These are phyloP conservation scores for Ceyx cyanopectus DNA, from an alignment of 2,113 vertebrate species.

Conservation along the genomic window DNA sequence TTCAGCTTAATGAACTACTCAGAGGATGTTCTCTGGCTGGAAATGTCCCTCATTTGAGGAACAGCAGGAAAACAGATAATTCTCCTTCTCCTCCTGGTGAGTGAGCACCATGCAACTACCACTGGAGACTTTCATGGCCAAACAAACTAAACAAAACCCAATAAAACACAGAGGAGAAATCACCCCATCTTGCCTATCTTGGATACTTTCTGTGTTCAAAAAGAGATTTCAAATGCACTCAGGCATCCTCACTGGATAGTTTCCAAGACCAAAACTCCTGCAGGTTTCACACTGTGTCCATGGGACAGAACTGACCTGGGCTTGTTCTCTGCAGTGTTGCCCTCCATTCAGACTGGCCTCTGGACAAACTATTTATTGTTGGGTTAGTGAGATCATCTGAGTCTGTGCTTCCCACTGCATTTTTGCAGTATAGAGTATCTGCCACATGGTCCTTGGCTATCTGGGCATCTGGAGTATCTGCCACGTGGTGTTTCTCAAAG, in stretches of 20 bases:
- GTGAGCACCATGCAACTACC: background rate
- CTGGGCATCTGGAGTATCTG: background rate
- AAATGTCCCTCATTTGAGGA: background rate
- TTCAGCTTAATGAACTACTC: constrained; percentile 43
- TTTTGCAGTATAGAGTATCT: background rate
- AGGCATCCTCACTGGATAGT: background rate
- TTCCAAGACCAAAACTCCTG: background rate
- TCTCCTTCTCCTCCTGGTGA: background rate
- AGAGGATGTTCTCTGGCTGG: background rate
- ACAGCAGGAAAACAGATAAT: background rate
- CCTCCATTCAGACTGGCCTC: background rate
- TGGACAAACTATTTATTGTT: constrained; percentile 27
- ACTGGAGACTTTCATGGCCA: background rate
- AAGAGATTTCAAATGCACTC: background rate
- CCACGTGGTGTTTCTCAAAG: background rate
- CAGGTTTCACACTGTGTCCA: background rate
- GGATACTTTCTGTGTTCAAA: background rate
- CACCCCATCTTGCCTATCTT: background rate
- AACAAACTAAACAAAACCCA: background rate
- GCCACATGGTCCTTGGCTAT: background rate
- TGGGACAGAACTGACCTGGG: background rate
- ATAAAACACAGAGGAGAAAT: background rate
- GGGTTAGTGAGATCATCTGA: constrained; percentile 8
- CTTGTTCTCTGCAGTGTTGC: background rate
- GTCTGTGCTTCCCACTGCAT: background rate